Conservation (phyloP, 2,888 invertebrate genomes). For the Flexamia atlantica region DNA sequence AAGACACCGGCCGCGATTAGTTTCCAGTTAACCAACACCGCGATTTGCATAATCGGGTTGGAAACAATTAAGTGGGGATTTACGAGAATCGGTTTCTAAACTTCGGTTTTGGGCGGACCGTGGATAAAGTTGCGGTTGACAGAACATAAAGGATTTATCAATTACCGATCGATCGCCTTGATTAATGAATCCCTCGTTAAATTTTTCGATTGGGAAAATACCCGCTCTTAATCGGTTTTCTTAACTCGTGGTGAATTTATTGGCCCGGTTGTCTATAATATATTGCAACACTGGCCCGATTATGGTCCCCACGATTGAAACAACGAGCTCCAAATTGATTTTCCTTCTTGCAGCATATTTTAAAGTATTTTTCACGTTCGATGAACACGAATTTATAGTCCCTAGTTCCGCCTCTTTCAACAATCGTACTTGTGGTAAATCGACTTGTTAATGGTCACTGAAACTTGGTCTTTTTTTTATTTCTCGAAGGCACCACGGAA, state of each 20-base stretch:
- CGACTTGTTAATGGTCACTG: too few relatives aligned
- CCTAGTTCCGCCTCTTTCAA: too few relatives aligned
- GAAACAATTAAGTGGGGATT: constrained; percentile 38
- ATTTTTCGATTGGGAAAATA: constrained; percentile 36
- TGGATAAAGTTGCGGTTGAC: constrained; percentile 27
- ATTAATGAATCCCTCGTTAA: constrained; percentile 22
- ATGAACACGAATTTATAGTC: too few relatives aligned
- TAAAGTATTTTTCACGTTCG: too few relatives aligned
- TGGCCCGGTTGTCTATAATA: not conserved
- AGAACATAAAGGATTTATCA: constrained; percentile 12
- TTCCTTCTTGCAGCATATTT: not conserved
- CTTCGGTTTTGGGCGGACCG: constrained; percentile 7
- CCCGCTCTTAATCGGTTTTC: constrained; percentile 25
- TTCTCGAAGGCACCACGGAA: too few relatives aligned
- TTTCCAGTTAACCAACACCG: constrained; percentile 12
- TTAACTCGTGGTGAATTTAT: constrained; percentile 7
- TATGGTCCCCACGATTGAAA: not conserved
- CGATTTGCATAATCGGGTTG: constrained; percentile 45
- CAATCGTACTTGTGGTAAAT: too few relatives aligned
- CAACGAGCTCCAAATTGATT: not conserved
- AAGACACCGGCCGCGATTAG: constrained; percentile 42
- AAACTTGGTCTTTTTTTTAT: too few relatives aligned
- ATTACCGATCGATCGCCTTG: not conserved
- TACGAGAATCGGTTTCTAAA: constrained; percentile 18
- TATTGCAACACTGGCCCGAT: not conserved